Evolutionary conservation across 2,113 vertebrate species (phyloP).

Genomic region (Vulpes ferrilata): DNA sequence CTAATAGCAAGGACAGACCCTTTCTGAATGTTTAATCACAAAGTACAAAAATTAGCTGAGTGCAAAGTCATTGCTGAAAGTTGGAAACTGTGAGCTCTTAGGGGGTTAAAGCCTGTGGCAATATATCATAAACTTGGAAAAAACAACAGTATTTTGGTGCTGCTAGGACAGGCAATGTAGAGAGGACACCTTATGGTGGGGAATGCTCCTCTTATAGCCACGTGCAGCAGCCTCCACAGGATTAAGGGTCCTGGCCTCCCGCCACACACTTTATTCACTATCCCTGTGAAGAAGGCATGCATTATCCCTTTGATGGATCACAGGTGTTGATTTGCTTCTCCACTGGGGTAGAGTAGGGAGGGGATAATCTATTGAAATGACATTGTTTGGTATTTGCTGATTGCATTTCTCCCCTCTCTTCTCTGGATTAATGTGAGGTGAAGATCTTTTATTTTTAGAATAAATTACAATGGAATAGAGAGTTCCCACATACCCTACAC

Average conservation of each 20-base stretch:
- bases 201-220: not conserved
- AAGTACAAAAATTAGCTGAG: not conserved
- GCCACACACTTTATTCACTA: not conserved
- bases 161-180: not conserved
- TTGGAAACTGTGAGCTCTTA: not conserved
- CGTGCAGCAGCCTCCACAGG: too few relatives aligned
- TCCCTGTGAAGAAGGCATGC: not conserved
- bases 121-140: not conserved
- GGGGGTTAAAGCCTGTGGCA: not conserved
- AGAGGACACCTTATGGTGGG: not conserved
- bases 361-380: not conserved
- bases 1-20: not conserved
- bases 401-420: not conserved
- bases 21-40: conserved; percentile 19
- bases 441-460: not conserved
- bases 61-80: not conserved
- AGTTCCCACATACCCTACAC: not conserved
- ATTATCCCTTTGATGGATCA: not conserved
- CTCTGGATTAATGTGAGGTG: not conserved
- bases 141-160: not conserved
- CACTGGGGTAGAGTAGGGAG: rapidly evolving
- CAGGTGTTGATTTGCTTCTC: not conserved
- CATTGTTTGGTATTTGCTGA: not conserved
- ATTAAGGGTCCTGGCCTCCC: not conserved
- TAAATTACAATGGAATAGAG: not conserved